Percentiles rank a stretch among this genome's conserved stretches.
These are phyloP conservation scores for Mormyrus iriodes DNA, from an alignment of 2,113 vertebrate species.

Conservation along the genomic window DNA sequence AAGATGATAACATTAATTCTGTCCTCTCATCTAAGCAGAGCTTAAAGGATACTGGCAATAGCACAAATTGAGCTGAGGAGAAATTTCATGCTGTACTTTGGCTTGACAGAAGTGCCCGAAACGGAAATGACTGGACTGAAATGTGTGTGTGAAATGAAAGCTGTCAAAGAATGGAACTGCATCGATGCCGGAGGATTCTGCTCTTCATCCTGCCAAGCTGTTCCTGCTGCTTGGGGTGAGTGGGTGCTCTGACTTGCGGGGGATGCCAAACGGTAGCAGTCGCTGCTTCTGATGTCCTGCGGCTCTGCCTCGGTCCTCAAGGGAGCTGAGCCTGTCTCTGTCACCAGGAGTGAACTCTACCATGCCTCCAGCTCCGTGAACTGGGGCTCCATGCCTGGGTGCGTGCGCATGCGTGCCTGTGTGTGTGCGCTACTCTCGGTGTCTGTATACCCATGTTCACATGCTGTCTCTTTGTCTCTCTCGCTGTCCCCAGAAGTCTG, in stretches of 20 bases:
- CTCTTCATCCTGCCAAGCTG: background rate
- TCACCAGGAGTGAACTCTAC: background rate
- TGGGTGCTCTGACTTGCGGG: background rate
- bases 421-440: background rate
- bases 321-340: background rate
- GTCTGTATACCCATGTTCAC: background rate
- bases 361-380: background rate
- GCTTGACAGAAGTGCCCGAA: slow-evolving; percentile 23
- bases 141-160: slow-evolving; percentile 5
- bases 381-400: background rate
- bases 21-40: slow-evolving; percentile 26
- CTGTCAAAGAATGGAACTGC: background rate
- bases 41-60: slow-evolving; percentile 34
- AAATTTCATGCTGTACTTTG: slow-evolving; percentile 34
- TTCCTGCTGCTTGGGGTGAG: background rate
- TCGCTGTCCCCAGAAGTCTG: slow-evolving; percentile 71
- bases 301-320: background rate
- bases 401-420: background rate
- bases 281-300: background rate
- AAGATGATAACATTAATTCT: slow-evolving; percentile 24
- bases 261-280: background rate
- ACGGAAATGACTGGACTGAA: slow-evolving; percentile 25
- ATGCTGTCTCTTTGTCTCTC: background rate
- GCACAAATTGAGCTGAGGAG: slow-evolving; percentile 33
- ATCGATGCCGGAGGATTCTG: background rate